These are phyloP conservation scores for Dendrolimus pini DNA, from an alignment of 2,888 invertebrate species.

Conservation along the genomic window DNA sequence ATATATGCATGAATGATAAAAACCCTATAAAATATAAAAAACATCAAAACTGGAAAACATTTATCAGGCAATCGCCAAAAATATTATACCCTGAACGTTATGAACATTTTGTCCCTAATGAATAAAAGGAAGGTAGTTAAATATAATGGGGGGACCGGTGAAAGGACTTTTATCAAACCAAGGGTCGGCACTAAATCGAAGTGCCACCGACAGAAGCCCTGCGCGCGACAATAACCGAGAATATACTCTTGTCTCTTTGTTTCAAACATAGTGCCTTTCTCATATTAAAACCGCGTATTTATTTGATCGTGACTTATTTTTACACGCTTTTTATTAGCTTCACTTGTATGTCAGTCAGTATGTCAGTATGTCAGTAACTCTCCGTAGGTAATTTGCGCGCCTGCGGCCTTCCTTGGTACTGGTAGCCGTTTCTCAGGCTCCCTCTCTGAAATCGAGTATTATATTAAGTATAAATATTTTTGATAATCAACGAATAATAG, in stretches of 20 bases:
- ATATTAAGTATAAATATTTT: no score
- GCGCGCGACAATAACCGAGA: conserved; percentile 59
- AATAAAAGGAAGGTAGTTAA: conserved; percentile 12
- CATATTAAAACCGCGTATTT: neutral
- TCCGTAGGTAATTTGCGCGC: no score
- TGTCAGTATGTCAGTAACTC: no score
- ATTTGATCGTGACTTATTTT: neutral
- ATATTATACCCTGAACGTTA: conserved; percentile 10
- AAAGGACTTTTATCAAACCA: conserved; percentile 62
- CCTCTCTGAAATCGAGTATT: no score
- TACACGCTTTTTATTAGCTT: no score
- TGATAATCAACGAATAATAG: no score
- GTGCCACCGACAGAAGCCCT: conserved; percentile 59
- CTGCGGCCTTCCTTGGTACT: no score
- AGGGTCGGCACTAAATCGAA: conserved; percentile 68
- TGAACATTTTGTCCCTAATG: neutral
- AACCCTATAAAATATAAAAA: no score
- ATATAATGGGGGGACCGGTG: conserved; percentile 50
- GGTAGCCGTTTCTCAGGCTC: no score
- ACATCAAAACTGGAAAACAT: conserved; percentile 6
- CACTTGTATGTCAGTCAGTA: no score
- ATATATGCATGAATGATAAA: no score
- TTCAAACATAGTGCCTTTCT: conserved; percentile 8
- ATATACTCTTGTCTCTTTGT: conserved; percentile 53
- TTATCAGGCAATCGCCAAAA: conserved; percentile 24